Percentiles rank a stretch among this genome's conserved stretches.
Evolutionary conservation across 2,888 invertebrate species (phyloP).

Genomic region (Pyrgus malvae): DNA sequence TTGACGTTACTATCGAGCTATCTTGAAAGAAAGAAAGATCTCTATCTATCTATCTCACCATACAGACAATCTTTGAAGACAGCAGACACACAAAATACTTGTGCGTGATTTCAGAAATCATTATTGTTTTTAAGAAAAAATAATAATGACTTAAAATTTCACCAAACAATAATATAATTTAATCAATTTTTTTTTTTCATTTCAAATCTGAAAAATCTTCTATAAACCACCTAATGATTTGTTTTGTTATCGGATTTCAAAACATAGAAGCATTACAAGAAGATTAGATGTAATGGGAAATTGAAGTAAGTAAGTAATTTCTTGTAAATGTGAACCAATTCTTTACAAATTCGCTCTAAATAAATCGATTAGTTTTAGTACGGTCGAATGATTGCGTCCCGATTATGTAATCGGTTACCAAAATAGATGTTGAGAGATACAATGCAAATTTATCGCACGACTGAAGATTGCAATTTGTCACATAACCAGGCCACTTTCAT

Average conservation of each 20-base stretch:
- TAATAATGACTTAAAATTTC: too few relatives aligned
- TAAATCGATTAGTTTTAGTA: slow-evolving; percentile 9
- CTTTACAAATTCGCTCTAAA: too few relatives aligned
- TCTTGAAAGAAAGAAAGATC: too few relatives aligned
- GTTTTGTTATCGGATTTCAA: too few relatives aligned
- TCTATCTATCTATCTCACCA: too few relatives aligned
- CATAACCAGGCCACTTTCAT: not conserved
- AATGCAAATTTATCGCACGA: not conserved
- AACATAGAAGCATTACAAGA: not conserved
- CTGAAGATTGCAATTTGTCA: slow-evolving; percentile 10
- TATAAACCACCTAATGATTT: too few relatives aligned
- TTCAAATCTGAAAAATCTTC: too few relatives aligned
- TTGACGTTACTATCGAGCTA: too few relatives aligned
- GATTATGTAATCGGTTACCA: not conserved
- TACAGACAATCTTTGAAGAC: not conserved
- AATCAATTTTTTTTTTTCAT: too few relatives aligned
- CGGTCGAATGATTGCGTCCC: not conserved
- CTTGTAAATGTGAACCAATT: too few relatives aligned
- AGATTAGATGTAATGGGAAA: not conserved
- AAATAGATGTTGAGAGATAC: not conserved
- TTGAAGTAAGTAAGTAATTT: too few relatives aligned
- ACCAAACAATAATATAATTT: too few relatives aligned
- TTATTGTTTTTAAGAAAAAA: not conserved
- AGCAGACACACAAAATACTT: not conserved
- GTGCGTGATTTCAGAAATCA: not conserved